Evolutionary conservation across 2,888 invertebrate species (phyloP).

Genomic region (Halictus quadricinctus): DNA sequence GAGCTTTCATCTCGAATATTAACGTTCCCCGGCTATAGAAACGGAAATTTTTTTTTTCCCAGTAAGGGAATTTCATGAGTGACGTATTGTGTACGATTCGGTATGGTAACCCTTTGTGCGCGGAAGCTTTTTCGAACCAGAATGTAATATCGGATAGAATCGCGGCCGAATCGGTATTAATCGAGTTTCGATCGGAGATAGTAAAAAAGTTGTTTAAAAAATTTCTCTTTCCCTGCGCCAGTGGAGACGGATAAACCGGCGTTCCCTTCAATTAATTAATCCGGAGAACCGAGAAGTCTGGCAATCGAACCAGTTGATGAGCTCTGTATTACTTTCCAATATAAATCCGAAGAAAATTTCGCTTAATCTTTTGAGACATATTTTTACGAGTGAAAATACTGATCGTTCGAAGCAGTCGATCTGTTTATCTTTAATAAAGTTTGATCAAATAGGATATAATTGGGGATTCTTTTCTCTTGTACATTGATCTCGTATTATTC

Average conservation of each 20-base stretch:
- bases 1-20: conserved; percentile 56
- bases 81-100: conserved; percentile 27
- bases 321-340: background rate
- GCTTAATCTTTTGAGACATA: background rate
- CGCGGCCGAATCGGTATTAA: conserved; percentile 11
- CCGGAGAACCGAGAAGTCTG: background rate
- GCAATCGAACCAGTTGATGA: background rate
- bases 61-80: conserved; percentile 33
- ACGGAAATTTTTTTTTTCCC: conserved; percentile 29
- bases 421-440: too few species aligned
- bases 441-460: too few species aligned
- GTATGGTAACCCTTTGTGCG: conserved; percentile 11
- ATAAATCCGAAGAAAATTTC: background rate
- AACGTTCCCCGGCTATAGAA: conserved; percentile 37
- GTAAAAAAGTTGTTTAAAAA: background rate
- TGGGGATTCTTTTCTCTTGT: too few species aligned
- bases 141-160: conserved; percentile 30
- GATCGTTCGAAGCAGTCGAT: too few species aligned
- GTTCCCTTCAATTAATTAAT: background rate
- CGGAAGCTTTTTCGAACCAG: conserved; percentile 6
- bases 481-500: too few species aligned
- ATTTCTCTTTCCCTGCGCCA: background rate
- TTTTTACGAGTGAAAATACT: background rate
- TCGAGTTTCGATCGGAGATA: conserved; percentile 11
- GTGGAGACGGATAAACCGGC: background rate